phyloP scores from a whole-genome alignment of 2,888 invertebrate genomes.

The Miltochrista miniata region DNA sequence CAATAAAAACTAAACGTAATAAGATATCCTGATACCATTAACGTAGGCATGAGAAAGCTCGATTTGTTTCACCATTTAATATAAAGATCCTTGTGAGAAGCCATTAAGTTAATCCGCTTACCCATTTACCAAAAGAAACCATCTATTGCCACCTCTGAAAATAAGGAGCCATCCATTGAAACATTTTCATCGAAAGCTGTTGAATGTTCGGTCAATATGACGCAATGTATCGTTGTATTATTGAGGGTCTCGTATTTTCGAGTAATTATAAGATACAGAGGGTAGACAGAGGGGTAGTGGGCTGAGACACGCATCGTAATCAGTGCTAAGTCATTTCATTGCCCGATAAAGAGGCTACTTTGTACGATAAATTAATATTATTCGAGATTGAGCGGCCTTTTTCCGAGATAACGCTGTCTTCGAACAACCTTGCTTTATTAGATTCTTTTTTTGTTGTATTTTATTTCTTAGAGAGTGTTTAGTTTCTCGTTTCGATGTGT shows the following conservation, averaged over 20 bases:
- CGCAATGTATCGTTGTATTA: conserved; percentile 9
- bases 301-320: conserved; percentile 55
- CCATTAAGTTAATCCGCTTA: conserved; percentile 68
- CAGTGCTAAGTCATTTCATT: conserved; percentile 66
- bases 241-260: conserved; percentile 2
- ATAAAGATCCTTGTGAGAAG: conserved; percentile 65
- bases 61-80: conserved; percentile 70
- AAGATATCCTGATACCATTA: conserved; percentile 48
- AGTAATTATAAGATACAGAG: conserved; percentile 22
- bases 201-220: not conserved
- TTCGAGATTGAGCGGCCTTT: conserved; percentile 40
- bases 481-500: conserved; percentile 7
- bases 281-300: conserved; percentile 15
- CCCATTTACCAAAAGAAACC: conserved; percentile 12
- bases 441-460: conserved; percentile 18
- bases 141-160: accelerated
- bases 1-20: conserved; percentile 40
- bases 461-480: conserved; percentile 14
- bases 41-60: conserved; percentile 49
- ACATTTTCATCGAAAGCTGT: accelerated
- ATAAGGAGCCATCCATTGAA: conserved; percentile 7
- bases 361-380: conserved; percentile 64
- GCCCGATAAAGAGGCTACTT: conserved; percentile 61
- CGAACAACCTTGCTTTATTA: conserved; percentile 25
- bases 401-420: conserved; percentile 30